Evolutionary conservation across 2,113 vertebrate genomes (phyloP), one percentile per base, ranked within the genome.

Genomic region (Triplophysa dalaica): DNA sequence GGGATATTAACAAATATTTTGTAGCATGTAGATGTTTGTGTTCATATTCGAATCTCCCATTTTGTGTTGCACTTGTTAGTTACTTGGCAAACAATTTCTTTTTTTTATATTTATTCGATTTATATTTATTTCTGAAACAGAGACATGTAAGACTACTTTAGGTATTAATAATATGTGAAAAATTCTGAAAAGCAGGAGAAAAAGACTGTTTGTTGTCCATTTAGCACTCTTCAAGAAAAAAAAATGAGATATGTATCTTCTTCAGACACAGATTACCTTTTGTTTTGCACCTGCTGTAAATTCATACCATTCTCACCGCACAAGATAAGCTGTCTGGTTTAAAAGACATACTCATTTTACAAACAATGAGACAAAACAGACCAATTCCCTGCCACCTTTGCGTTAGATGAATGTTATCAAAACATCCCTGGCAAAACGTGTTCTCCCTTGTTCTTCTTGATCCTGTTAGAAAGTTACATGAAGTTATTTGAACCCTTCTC

Each of bases 311-410:
- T 21, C 56, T 63, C 17, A 62, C 58, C 60, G 62, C n/a, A 73
- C 58, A 63, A 79, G 33, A 64, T 65, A 41, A 79, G 10, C 76
- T 41, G 29, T 41, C 43, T 69, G 41, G 14, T 11, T 58, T 62
- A 17, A 54, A 50, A 12, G 24, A 8, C 10, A 26, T 43, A 17
- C 64, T 72, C 26, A 1, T 29, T 69, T 79, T 11, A 60, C 11
- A 16, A 26, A 75, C 72, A 45, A 48, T 62, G 58, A 75, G 41
- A 48, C 41, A 17, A 13, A 24, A 43, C 22, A 19, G 4, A 6
- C 58, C 1, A 48, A 62, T 24, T 9, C 54, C 58, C 38, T 75
- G 19, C 8, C 56, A 60, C 1, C 17, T 14, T 26, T 29, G 21
- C 12, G 43, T 78, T 70, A 33, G 21, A 22, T 17, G 13, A 45